Evolutionary conservation across 2,113 vertebrate genomes (phyloP).

Genomic region (Hemibagrus wyckioides): DNA sequence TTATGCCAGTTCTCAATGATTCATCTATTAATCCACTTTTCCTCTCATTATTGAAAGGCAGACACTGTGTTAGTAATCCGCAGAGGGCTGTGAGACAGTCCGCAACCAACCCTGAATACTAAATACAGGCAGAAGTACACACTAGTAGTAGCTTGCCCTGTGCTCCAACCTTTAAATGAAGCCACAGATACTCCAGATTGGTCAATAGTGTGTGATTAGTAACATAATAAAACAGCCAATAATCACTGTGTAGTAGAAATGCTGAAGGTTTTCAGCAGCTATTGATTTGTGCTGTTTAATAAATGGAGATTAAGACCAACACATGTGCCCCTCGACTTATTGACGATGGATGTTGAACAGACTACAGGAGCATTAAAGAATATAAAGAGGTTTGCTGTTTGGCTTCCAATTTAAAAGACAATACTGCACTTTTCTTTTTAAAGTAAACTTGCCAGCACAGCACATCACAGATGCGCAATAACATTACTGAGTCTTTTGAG

Average conservation of each 20-base stretch:
- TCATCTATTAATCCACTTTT: not conserved
- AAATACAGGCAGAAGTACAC: slow-evolving; percentile 4
- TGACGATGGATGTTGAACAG: not conserved
- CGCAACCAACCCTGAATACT: slow-evolving; percentile 28
- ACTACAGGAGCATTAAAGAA: not conserved
- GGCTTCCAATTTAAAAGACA: not conserved
- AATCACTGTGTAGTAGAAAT: not conserved
- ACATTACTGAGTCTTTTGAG: not conserved
- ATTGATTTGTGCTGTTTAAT: slow-evolving; percentile 17
- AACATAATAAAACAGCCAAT: slow-evolving; percentile 8
- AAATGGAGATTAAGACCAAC: not conserved
- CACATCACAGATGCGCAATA: not conserved
- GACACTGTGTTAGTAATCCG: slow-evolving; percentile 8
- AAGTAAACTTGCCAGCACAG: not conserved
- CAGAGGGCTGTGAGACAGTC: slow-evolving; percentile 6
- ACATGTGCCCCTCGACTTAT: not conserved
- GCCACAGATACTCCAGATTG: not conserved
- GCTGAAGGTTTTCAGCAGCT: slow-evolving; percentile 8
- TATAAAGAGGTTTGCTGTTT: not conserved
- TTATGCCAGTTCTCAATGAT: not conserved
- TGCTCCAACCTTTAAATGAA: not conserved
- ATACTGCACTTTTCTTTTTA: not conserved
- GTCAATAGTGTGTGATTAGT: not conserved
- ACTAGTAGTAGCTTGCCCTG: not conserved
- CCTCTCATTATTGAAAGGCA: slow-evolving; percentile 16